Evolutionary conservation across 1,140 invertebrate genomes (phyloP).

Genomic region (Neelides sp.): DNA sequence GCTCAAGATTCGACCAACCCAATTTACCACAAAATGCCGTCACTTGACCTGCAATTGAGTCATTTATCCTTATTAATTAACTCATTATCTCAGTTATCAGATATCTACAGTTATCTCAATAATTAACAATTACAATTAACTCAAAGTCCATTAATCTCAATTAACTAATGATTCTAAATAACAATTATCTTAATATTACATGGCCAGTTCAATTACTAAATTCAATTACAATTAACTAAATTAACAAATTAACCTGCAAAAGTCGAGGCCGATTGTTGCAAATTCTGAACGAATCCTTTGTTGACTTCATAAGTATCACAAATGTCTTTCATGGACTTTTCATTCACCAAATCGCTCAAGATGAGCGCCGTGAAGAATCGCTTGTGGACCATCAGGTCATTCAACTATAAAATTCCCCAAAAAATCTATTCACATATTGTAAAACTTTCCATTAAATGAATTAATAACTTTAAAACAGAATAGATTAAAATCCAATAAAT

Average conservation of each 20-base stretch:
- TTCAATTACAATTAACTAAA: background rate
- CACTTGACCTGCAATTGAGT: slow-evolving; percentile 59
- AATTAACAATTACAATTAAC: no score
- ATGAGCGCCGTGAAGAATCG: slow-evolving; percentile 87
- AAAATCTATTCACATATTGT: slow-evolving; percentile 2
- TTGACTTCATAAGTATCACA: slow-evolving; percentile 70
- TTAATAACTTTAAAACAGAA: no score
- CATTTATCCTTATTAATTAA: no score
- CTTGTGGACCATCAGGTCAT: slow-evolving; percentile 38
- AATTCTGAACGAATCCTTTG: slow-evolving; percentile 71
- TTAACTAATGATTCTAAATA: no score
- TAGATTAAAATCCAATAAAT: slow-evolving; percentile 31
- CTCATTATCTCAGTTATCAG: no score
- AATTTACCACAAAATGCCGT: slow-evolving; percentile 80
- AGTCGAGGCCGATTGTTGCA: slow-evolving; percentile 88
- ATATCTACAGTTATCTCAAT: no score
- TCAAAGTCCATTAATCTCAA: no score
- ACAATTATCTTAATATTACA: no score
- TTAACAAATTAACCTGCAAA: slow-evolving; percentile 63
- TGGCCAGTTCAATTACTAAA: no score
- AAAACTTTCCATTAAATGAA: no score
- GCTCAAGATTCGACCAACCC: slow-evolving; percentile 82
- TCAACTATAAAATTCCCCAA: slow-evolving; percentile 10
- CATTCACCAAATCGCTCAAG: slow-evolving; percentile 83
- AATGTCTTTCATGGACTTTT: slow-evolving; percentile 65